Conservation (phyloP, 2,888 invertebrate genomes). For the Epsilonema sp. region DNA sequence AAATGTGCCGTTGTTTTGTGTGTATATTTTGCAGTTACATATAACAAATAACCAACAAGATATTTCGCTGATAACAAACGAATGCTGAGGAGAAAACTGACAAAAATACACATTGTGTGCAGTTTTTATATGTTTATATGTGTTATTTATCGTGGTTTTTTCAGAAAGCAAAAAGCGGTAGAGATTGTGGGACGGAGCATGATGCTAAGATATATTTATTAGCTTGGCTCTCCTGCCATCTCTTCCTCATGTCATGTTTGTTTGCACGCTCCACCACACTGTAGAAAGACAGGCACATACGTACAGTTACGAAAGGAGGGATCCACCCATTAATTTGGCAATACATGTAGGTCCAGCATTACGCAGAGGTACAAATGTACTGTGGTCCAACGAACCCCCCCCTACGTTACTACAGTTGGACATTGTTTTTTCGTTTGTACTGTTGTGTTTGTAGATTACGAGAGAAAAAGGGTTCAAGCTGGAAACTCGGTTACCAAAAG, state of each 20-base stretch:
- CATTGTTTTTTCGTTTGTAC: too few species aligned
- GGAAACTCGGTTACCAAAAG: conserved; percentile 20
- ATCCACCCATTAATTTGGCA: too few species aligned
- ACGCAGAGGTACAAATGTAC: too few species aligned
- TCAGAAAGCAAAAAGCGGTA: conserved; percentile 29
- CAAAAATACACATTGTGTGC: conserved; percentile 44
- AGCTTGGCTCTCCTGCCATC: too few species aligned
- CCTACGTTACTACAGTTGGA: not conserved
- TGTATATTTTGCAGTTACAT: conserved; percentile 40
- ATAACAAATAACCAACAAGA: conserved; percentile 96
- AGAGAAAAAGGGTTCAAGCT: conserved; percentile 25
- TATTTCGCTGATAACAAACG: conserved; percentile 77
- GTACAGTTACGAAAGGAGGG: too few species aligned
- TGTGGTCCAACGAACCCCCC: too few species aligned
- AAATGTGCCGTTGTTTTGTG: conserved; percentile 3
- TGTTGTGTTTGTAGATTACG: conserved; percentile 13
- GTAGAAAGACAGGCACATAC: too few species aligned
- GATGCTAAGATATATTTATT: too few species aligned
- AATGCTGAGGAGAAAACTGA: conserved; percentile 63
- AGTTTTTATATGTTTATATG: not conserved
- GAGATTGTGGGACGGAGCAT: conserved; percentile 97
- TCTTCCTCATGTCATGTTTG: too few species aligned
- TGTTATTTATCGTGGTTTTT: not conserved
- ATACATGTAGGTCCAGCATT: too few species aligned
- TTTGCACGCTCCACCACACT: too few species aligned